These are phyloP conservation scores for Cossypha caffra DNA, from an alignment of 2,797 vertebrate genomes.

Conservation along the genomic window DNA sequence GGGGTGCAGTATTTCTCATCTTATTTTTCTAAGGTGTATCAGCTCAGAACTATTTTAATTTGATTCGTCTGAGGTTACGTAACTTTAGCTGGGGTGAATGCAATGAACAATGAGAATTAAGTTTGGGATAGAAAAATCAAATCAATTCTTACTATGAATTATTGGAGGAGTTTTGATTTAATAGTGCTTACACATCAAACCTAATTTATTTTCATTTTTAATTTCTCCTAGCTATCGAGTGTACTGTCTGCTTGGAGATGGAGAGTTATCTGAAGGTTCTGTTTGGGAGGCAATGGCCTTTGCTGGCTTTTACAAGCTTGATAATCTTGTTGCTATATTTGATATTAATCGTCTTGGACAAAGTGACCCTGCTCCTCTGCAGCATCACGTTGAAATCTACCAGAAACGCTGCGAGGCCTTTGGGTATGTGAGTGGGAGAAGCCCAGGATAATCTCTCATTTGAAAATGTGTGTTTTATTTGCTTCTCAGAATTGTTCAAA, in stretches of 20 bases:
- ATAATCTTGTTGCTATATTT: constrained; percentile 93
- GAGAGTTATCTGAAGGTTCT: constrained; percentile 92
- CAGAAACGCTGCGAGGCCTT: constrained; percentile 95
- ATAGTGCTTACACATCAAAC: not conserved
- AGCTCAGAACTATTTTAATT: not conserved
- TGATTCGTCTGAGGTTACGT: not conserved
- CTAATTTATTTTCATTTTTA: not conserved
- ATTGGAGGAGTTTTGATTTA: not conserved
- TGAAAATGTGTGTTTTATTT: not conserved
- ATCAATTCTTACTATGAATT: not conserved
- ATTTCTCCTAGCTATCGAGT: constrained; percentile 85
- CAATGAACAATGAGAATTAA: not conserved
- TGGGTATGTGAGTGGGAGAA: constrained; percentile 78
- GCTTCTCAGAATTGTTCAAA: not conserved
- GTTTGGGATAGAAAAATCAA: not conserved
- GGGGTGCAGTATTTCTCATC: not conserved
- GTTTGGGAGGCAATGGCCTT: constrained; percentile 99
- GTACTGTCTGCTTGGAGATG: constrained; percentile 92
- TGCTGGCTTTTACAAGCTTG: constrained; percentile 92
- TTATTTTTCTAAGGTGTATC: not conserved
- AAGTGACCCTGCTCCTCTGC: constrained; percentile 90
- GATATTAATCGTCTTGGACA: constrained; percentile 96
- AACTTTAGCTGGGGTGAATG: not conserved
- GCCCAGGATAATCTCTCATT: not conserved
- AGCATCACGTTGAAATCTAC: constrained; percentile 92